These are phyloP conservation scores for Tyrannus savana DNA, from an alignment of 2,113 vertebrate species.

Conservation along the genomic window DNA sequence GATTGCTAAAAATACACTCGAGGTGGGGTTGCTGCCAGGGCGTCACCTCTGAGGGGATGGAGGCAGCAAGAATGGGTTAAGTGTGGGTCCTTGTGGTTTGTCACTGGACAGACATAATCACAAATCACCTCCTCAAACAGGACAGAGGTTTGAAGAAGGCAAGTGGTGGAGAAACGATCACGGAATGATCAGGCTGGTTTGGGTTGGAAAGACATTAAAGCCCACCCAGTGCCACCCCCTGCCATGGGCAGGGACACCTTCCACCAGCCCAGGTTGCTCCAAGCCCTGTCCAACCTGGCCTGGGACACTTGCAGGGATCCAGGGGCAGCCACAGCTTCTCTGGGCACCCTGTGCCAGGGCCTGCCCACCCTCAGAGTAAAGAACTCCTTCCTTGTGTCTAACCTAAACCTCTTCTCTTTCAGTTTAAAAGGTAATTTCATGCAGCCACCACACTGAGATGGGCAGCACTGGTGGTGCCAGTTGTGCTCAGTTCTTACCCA, in stretches of 20 bases:
- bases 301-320: background rate
- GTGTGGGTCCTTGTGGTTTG: accelerated
- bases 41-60: background rate
- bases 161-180: background rate
- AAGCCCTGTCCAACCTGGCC: background rate
- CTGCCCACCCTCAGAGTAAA: background rate
- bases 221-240: accelerated
- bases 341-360: background rate
- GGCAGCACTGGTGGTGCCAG: background rate
- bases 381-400: background rate
- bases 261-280: background rate
- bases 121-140: background rate
- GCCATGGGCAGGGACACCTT: background rate
- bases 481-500: background rate
- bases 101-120: background rate
- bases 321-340: background rate
- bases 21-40: background rate
- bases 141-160: background rate
- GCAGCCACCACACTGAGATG: background rate
- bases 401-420: background rate
- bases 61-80: background rate
- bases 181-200: background rate
- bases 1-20: background rate
- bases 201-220: background rate
- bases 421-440: background rate